These are phyloP conservation scores for Sebastes ruberrimus DNA, from an alignment of 2,797 vertebrate species.

Conservation along the genomic window DNA sequence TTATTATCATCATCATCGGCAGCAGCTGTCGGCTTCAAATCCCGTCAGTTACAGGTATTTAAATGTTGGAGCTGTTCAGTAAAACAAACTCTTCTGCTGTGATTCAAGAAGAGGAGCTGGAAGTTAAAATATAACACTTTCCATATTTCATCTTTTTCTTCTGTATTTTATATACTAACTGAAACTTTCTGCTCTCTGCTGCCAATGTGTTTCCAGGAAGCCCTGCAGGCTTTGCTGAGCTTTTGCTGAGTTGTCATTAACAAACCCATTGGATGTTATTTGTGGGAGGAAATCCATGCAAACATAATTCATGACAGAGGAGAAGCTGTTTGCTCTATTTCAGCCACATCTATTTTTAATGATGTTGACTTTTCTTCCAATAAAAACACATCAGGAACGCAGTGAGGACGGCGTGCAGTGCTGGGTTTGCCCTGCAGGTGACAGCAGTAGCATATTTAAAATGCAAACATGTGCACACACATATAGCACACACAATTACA, in stretches of 20 bases:
- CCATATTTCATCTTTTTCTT: background rate
- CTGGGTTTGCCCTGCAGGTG: slow-evolving; percentile 64
- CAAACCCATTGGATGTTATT: slow-evolving; percentile 26
- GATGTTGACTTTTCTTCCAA: slow-evolving; percentile 38
- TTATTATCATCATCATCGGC: background rate
- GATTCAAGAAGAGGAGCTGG: background rate
- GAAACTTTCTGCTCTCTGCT: background rate
- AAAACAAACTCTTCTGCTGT: background rate
- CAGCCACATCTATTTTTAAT: slow-evolving; percentile 62
- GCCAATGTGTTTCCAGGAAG: background rate
- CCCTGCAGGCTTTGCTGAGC: background rate
- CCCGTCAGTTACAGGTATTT: background rate
- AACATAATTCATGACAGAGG: slow-evolving; percentile 36
- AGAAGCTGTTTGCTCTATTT: slow-evolving; percentile 51
- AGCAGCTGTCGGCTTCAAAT: background rate
- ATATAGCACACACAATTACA: background rate
- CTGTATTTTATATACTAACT: background rate
- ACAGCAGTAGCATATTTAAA: slow-evolving; percentile 63
- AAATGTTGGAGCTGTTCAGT: background rate
- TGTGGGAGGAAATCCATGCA: slow-evolving; percentile 22
- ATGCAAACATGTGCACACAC: background rate
- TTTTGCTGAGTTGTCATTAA: slow-evolving; percentile 26
- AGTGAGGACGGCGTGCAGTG: slow-evolving; percentile 23
- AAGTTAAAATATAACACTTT: background rate
- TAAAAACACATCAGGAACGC: background rate